These are phyloP conservation scores for Campylomormyrus numenius DNA, from an alignment of 2,113 vertebrate species.

Conservation along the genomic window DNA sequence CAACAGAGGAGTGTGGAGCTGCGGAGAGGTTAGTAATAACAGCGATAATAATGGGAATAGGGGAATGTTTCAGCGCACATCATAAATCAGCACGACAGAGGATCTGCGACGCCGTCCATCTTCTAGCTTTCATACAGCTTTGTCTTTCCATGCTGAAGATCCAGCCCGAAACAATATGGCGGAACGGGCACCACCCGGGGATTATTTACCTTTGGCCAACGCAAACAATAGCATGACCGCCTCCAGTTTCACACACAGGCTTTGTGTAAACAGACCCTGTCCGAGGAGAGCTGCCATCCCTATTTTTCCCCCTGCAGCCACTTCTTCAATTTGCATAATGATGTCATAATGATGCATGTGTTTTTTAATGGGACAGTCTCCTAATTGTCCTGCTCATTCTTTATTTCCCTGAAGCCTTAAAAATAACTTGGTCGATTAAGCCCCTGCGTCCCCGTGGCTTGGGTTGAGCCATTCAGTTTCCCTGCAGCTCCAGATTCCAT, in stretches of 20 bases:
- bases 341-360: conserved; percentile 37
- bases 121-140: conserved; percentile 28
- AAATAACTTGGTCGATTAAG: conserved; percentile 27
- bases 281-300: conserved; percentile 34
- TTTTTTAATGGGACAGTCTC: conserved; percentile 49
- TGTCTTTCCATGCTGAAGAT: conserved; percentile 34
- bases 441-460: background rate
- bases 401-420: conserved; percentile 34
- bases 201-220: conserved; percentile 46
- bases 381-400: conserved; percentile 39
- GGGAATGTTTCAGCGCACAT: background rate
- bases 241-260: conserved; percentile 42
- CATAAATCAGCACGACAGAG: background rate
- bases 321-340: conserved; percentile 42
- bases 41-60: background rate
- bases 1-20: background rate
- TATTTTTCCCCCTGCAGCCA: conserved; percentile 39
- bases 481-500: background rate
- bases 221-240: conserved; percentile 44
- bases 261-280: conserved; percentile 52
- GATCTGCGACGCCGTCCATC: conserved; percentile 10
- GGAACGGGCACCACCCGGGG: conserved; percentile 33
- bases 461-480: background rate
- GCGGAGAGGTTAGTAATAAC: background rate
- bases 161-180: conserved; percentile 32